Percentiles rank a stretch among this genome's conserved stretches.
These are phyloP conservation scores for Diplazon laetatorius DNA, from an alignment of 2,888 invertebrate species.

Conservation along the genomic window DNA sequence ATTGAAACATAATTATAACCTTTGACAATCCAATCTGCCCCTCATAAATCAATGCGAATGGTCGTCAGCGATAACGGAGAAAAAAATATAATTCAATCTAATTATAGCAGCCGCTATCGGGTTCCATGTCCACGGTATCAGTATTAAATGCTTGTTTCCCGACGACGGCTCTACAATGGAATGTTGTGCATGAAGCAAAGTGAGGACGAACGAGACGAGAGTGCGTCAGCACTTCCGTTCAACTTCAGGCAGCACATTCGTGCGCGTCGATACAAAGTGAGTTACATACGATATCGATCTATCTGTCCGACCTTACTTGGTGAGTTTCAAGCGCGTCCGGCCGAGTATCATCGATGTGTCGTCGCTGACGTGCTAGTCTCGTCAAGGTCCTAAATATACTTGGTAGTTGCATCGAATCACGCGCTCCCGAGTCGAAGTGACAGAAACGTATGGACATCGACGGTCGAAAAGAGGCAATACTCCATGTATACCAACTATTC, in stretches of 20 bases:
- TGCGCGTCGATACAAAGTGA: conserved; percentile 57
- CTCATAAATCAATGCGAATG: neutral
- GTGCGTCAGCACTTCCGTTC: conserved; percentile 60
- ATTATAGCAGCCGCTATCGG: conserved; percentile 28
- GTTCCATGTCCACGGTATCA: conserved; percentile 15
- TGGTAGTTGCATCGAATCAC: conserved; percentile 46
- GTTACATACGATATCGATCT: conserved; percentile 60
- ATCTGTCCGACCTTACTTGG: conserved; percentile 58
- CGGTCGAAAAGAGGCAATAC: conserved; percentile 2
- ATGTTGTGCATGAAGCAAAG: conserved; percentile 24
- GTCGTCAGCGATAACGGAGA: neutral
- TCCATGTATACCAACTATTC: neutral
- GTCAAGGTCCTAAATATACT: conserved; percentile 28
- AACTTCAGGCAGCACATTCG: conserved; percentile 51
- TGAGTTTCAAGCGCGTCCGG: conserved; percentile 55
- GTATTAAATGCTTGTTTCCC: conserved; percentile 45
- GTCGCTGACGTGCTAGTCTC: conserved; percentile 17
- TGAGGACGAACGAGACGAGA: conserved; percentile 30
- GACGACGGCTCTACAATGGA: conserved; percentile 10
- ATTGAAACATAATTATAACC: no score
- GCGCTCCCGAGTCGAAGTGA: conserved; percentile 33
- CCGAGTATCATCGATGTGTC: conserved; percentile 31
- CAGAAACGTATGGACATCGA: conserved; percentile 8
- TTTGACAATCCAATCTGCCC: neutral
- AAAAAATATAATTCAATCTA: conserved; percentile 2